A percentile compares a stretch with the other conserved stretches of the same genome.
These are phyloP conservation scores for Eubasilissa regina DNA, from an alignment of 1,140 invertebrate genomes.

Conservation along the genomic window DNA sequence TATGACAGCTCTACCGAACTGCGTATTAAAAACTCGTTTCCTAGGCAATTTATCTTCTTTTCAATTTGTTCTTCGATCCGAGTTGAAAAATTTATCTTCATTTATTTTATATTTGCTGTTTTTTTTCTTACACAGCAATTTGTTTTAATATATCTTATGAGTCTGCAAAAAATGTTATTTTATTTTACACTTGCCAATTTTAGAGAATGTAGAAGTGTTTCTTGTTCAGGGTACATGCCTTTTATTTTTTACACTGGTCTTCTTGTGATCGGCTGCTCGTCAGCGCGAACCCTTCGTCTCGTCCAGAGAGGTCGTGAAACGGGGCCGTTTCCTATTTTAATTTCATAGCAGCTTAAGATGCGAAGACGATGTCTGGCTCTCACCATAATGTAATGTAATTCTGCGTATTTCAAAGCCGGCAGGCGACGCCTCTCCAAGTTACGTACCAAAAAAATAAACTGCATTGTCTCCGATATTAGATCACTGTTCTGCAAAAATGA, in stretches of 20 bases:
- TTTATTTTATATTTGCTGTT: too few relatives aligned
- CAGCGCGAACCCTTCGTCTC: background rate
- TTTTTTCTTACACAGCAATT: too few relatives aligned
- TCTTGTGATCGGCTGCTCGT: background rate
- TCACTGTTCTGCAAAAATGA: too few relatives aligned
- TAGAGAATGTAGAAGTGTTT: too few relatives aligned
- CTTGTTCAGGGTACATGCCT: background rate
- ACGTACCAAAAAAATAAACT: background rate
- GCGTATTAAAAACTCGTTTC: too few relatives aligned
- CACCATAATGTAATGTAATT: background rate
- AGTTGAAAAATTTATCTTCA: too few relatives aligned
- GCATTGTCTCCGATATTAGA: too few relatives aligned
- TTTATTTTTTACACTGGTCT: background rate
- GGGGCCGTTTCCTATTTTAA: constrained; percentile 16
- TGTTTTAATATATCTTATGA: too few relatives aligned
- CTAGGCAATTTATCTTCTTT: too few relatives aligned
- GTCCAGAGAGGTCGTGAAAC: constrained; percentile 14
- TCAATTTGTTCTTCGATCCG: too few relatives aligned
- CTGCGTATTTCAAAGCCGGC: constrained; percentile 4
- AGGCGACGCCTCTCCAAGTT: background rate
- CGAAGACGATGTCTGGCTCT: background rate
- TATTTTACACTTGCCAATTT: background rate
- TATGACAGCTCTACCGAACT: too few relatives aligned
- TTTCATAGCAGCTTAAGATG: background rate
- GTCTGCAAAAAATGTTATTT: too few relatives aligned